Evolutionary conservation across 2,888 invertebrate species (phyloP), one percentile per base, ranked within the genome.

Genomic region (Eupeodes latifasciatus): DNA sequence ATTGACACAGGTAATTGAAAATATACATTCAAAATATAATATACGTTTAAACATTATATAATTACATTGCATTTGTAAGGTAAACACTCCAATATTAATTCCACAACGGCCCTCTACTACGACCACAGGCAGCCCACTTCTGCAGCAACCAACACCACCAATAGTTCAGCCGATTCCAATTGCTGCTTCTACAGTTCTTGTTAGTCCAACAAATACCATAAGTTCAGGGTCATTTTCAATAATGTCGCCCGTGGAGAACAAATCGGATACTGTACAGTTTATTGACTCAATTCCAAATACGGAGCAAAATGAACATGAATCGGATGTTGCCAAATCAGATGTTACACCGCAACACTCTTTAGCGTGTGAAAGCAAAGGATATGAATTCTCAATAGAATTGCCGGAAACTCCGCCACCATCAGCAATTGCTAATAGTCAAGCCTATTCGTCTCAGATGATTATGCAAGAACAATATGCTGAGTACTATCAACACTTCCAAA

Each of bases 321-420:
- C 47, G 0, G n/a, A 53, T 47, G n/a, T 66, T 77, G 57, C 69
- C 44, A 69, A 72, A 62, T 55, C 49, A 19, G 19, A 84, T 67
- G 62, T 78, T 57, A n/a, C 61, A 74, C 9, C 53, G 53, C 36
- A 59, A 66, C 14, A 44, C 71, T 59, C 79, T 14, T 5, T 27
- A 12, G 44, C 64, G 6, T 69, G 77, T 74, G 57, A 84, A 62
- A 81, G 69, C 62, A 91, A 89, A 14, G 89, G 77, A 57, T 90
- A 89, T 79, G 93, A 93, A 72, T 93, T 90, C 89, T 91, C 92
- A 27, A 93, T 93, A 77, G 93, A 93, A 78, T 53, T 93, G 79
- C 92, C 93, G 9, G 92, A 92, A 81, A 91, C 91, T 12, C 90
- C 92, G 53, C 91, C 91, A 61, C 83, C 89, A 71, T 62, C 81